Evolutionary conservation across 1,140 invertebrate genomes (phyloP).

Genomic region (Panagrolaimus sp.): DNA sequence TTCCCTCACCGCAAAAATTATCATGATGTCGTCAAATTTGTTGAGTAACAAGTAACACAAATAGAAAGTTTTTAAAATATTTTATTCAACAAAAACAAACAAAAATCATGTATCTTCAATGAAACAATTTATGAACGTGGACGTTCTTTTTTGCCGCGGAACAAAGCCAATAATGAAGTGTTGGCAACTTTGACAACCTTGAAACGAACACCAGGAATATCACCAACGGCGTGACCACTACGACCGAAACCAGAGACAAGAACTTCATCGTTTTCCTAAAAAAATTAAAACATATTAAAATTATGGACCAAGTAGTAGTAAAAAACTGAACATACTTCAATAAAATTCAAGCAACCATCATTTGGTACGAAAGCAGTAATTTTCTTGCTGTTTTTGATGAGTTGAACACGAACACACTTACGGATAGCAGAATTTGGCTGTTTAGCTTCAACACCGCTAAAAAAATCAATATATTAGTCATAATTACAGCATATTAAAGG

Average conservation of each 20-base stretch:
- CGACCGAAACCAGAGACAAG: conserved; percentile 97
- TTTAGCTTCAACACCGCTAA: conserved; percentile 90
- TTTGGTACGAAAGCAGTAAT: conserved; percentile 98
- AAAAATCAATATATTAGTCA: too few relatives aligned
- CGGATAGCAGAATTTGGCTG: conserved; percentile 99
- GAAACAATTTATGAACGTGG: conserved; percentile 79
- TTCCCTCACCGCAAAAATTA: too few relatives aligned
- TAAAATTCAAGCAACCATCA: conserved; percentile 97
- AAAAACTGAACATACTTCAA: conserved; percentile 67
- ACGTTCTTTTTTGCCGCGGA: conserved; percentile 99
- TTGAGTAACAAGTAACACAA: too few relatives aligned
- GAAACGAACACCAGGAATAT: conserved; percentile 87
- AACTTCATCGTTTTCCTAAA: conserved; percentile 94
- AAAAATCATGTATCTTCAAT: conserved; percentile 28
- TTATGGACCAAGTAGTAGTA: background rate
- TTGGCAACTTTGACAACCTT: conserved; percentile 99
- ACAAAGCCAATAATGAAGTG: conserved; percentile 91
- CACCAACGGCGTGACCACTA: conserved; percentile 99
- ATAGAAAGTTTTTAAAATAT: too few relatives aligned
- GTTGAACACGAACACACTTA: conserved; percentile 97
- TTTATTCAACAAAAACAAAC: conserved; percentile 16
- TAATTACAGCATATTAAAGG: too few relatives aligned
- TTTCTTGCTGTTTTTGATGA: conserved; percentile 99
- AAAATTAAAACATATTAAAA: background rate
- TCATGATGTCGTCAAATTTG: too few relatives aligned